Base-by-base conservation (phyloP, 2,888 invertebrate genomes). In the Papilio demoleus region DNA sequence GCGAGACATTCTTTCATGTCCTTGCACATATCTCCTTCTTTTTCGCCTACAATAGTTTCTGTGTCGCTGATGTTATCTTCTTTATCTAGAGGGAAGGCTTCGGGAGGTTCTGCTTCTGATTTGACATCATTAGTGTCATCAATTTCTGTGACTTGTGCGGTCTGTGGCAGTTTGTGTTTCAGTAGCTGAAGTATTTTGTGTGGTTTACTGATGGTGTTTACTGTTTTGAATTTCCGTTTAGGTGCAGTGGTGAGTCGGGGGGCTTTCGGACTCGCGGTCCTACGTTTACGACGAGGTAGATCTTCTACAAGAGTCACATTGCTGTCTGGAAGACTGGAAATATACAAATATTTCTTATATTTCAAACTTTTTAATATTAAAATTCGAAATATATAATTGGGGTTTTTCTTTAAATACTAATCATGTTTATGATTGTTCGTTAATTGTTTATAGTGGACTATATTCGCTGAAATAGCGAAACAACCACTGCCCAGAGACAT, bases 1-100 rank as follows among this genome's bases (percentile, higher is more conserved):
- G 85, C 87, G 0, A 92, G 71, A 68, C 91, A 90, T 38, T 90
- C 90, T 36, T 89, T 88, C 90, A 91, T 90, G 42, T 90, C 91
- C 22, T 83, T 79, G 50, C 82, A 81, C 5, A 87, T 73, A 45
- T 86, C 86, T 0, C 74, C 75, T 19, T 85, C 86, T 38, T 81
- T 84, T 64, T 87, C 87, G 0, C 87, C 88, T 0, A 88, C 88
- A 34, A 88, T 79, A 0, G 88, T 88, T 70, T 88, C 88, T 0
- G 87, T 79, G 62, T 88, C 88, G 67, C 86, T 87, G 17, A 85
- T 69, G 47, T 85, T 82, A 45, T 90, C 88, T 42, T 88, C 89
- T 72, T 80, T 79, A 12, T 88, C 87, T 70, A 90, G 53, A 0
- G 88, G 84, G 73, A 90, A 90, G 0, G 90, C 88, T 72, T 88